Evolutionary conservation across 2,797 vertebrate species (phyloP), one percentile per base, ranked within the genome.

Genomic region (Pampus argenteus): DNA sequence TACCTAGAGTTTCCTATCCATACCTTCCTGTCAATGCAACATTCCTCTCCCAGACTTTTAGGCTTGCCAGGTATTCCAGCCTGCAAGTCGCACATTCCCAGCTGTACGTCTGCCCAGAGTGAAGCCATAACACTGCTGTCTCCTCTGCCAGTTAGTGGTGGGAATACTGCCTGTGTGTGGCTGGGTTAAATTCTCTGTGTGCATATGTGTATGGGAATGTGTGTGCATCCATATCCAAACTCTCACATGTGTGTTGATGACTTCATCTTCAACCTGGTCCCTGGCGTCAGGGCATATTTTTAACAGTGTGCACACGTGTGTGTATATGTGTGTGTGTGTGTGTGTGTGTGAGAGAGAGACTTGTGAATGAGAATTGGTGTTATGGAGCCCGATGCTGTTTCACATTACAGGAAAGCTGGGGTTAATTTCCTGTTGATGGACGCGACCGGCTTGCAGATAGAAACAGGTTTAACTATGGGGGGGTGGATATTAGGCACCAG

Each of bases 401-500:
- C 72, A 73, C 84, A 91, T 92, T 91, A 91, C 75, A 73, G 76
- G 66, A 73, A 89, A 83, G 84, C 91, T 88, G 88, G 79, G 81
- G 72, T 85, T 88, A 79, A 88, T 90, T 92, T 92, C 89, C 88
- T 90, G 88, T 82, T 91, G 91, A 93, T 87, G 66, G 87, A 90
- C 42, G 22, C 0, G 34, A 67, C 64, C 15, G 51, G 66, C 57
- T 76, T 42, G 62, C 68, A 69, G 84, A 88, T 76, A 86, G 76
- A 82, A 88, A 80, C 78, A 72, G 76, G 67, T 85, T 84, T 75
- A 79, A 72, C 44, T 2, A n/a, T n/a, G 20, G 23, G 47, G 20
- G 20, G 63, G 88, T n/a, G n/a, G n/a, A n/a, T n/a, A 81, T 89
- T 81, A 85, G 61, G 36, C 68, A 55, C 36, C 66, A 3, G 23